Percentiles rank a stretch among this genome's conserved stretches.
Evolutionary conservation across 2,113 vertebrate genomes (phyloP).

Genomic region (Struthio camelus): DNA sequence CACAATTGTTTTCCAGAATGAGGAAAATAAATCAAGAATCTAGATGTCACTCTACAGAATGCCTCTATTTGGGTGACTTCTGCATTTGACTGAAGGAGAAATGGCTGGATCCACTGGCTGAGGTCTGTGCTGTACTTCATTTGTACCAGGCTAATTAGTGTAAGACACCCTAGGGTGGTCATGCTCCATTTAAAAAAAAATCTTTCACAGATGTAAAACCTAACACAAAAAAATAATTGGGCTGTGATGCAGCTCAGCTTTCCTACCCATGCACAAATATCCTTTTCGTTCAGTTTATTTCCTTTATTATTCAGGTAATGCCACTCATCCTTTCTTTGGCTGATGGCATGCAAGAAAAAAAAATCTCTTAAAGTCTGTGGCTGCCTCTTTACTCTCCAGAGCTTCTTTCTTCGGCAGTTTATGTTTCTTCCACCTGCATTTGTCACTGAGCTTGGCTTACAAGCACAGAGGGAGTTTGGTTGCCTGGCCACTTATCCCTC

Average conservation of each 20-base stretch:
- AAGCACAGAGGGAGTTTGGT: not conserved
- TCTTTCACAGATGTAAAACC: not conserved
- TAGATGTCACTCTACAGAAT: not conserved
- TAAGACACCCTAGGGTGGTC: not conserved
- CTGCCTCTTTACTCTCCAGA: too few relatives aligned
- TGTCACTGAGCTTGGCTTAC: too few relatives aligned
- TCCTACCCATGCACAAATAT: not conserved
- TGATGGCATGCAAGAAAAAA: not conserved
- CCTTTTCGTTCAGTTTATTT: not conserved
- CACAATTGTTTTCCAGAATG: not conserved
- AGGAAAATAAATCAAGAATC: not conserved
- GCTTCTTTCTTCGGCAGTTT: not conserved
- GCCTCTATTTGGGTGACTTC: not conserved
- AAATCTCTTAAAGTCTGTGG: not conserved
- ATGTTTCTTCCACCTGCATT: not conserved
- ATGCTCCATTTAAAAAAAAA: not conserved
- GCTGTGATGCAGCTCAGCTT: not conserved
- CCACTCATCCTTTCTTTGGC: not conserved
- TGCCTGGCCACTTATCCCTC: not conserved
- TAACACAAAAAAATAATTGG: not conserved
- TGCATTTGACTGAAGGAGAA: not conserved
- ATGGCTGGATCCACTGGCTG: not conserved
- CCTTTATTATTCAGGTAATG: not conserved
- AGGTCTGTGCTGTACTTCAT: not conserved
- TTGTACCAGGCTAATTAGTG: slow-evolving; percentile 19